These are phyloP conservation scores for Sphaerophoria taeniata DNA, from an alignment of 2,888 invertebrate genomes.

Conservation along the genomic window DNA sequence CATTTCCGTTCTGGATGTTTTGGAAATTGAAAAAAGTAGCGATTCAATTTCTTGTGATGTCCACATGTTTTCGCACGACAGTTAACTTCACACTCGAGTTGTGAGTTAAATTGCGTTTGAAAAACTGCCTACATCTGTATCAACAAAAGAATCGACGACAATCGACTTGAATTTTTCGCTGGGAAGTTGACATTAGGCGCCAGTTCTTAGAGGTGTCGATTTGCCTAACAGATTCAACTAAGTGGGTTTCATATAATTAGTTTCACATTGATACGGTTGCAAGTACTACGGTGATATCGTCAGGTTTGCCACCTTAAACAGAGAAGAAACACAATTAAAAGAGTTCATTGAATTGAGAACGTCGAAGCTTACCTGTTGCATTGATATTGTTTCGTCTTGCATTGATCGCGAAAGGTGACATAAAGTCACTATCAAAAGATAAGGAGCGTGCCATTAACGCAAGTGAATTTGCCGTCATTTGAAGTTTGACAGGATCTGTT, in stretches of 20 bases:
- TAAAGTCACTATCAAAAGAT: constrained; percentile 96
- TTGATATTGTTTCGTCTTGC: constrained; percentile 97
- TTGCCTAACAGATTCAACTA: constrained; percentile 55
- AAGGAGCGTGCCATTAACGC: constrained; percentile 97
- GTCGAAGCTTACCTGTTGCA: constrained; percentile 88
- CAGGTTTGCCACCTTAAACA: constrained; percentile 96
- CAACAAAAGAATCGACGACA: no score
- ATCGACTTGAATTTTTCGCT: no score
- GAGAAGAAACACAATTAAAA: constrained; percentile 55
- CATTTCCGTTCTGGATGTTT: no score
- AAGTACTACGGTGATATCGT: constrained; percentile 98
- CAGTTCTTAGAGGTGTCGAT: constrained; percentile 43
- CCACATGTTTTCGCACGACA: no score
- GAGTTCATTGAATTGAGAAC: background rate
- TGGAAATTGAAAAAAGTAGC: no score
- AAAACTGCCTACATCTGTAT: no score
- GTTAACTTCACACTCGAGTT: no score
- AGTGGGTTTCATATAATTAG: constrained; percentile 46
- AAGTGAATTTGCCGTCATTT: constrained; percentile 96
- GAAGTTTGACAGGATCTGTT: constrained; percentile 89
- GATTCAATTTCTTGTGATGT: no score
- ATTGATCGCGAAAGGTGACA: constrained; percentile 97
- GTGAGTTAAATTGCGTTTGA: no score
- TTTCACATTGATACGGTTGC: constrained; percentile 92
- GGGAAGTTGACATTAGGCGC: no score